Evolutionary conservation across 2,888 invertebrate species (phyloP).

Genomic region (Mayetiola destructor): DNA sequence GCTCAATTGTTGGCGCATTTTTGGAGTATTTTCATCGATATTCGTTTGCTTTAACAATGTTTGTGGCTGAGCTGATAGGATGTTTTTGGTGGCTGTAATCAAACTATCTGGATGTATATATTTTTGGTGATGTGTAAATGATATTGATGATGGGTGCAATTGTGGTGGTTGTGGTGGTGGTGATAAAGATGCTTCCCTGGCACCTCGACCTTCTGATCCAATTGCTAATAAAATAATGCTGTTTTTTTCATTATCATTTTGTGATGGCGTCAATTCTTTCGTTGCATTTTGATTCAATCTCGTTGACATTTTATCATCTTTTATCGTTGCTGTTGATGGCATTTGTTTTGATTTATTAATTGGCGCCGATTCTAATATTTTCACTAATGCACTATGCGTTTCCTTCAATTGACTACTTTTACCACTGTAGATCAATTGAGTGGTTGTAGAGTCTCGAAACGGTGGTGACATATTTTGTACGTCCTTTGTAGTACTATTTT

Average conservation of each 20-base stretch:
- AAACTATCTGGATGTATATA: no score
- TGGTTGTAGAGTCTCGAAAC: slow-evolving; percentile 5
- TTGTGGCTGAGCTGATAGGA: no score
- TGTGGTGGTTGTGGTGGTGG: not conserved
- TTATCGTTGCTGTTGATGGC: slow-evolving; percentile 17
- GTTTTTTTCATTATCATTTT: no score
- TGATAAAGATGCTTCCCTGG: not conserved
- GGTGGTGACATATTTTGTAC: slow-evolving; percentile 8
- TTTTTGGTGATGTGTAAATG: no score
- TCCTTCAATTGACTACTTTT: slow-evolving; percentile 38
- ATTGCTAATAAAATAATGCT: slow-evolving; percentile 16
- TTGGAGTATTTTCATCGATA: no score
- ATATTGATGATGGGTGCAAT: not conserved
- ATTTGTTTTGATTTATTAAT: slow-evolving; percentile 18
- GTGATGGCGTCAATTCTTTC: no score
- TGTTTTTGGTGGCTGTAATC: no score
- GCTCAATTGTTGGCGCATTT: no score
- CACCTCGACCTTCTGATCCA: slow-evolving; percentile 13
- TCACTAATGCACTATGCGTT: slow-evolving; percentile 48
- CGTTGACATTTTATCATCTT: slow-evolving; percentile 16
- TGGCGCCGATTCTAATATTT: slow-evolving; percentile 44
- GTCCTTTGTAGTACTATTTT: not conserved
- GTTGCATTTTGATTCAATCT: not conserved
- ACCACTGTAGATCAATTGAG: slow-evolving; percentile 17
- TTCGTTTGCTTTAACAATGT: no score